Evolutionary conservation across 2,888 invertebrate species (phyloP).

Genomic region (Polietes domitor): DNA sequence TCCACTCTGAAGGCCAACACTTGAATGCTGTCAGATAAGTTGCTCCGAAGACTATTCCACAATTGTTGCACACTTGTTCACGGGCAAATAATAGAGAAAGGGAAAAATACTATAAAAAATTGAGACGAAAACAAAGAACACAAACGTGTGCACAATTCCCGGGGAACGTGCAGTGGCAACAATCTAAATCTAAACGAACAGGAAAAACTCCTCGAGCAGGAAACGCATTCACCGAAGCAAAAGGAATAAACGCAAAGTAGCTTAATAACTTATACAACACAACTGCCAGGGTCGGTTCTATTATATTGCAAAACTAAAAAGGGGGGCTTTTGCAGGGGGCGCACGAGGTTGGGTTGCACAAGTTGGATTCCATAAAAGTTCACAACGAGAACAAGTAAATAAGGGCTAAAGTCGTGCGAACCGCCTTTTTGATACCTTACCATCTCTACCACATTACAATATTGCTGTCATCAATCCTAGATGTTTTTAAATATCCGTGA

Average conservation of each 20-base stretch:
- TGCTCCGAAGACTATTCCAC: neutral
- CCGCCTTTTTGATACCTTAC: too few relatives aligned
- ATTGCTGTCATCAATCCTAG: too few relatives aligned
- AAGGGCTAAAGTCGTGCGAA: too few relatives aligned
- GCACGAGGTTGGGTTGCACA: too few relatives aligned
- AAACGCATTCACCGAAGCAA: constrained; percentile 37
- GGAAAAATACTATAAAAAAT: neutral
- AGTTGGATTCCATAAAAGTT: too few relatives aligned
- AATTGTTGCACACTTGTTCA: neutral
- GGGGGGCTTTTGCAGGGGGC: constrained; percentile 21
- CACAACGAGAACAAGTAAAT: too few relatives aligned
- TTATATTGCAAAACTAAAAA: too few relatives aligned
- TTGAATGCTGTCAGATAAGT: constrained; percentile 59
- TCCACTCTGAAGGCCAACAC: constrained; percentile 43
- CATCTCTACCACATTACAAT: too few relatives aligned
- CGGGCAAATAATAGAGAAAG: neutral
- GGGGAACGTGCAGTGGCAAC: constrained; percentile 23
- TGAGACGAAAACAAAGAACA: constrained; percentile 3
- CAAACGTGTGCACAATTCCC: neutral
- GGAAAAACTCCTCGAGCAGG: constrained; percentile 1
- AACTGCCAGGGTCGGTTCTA: constrained; percentile 41
- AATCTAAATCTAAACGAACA: constrained; percentile 34
- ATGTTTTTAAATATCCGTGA: too few relatives aligned
- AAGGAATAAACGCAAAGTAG: constrained; percentile 59
- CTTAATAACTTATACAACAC: constrained; percentile 65